These are phyloP conservation scores for Dromaius novaehollandiae DNA, from an alignment of 2,113 vertebrate genomes.

Conservation along the genomic window DNA sequence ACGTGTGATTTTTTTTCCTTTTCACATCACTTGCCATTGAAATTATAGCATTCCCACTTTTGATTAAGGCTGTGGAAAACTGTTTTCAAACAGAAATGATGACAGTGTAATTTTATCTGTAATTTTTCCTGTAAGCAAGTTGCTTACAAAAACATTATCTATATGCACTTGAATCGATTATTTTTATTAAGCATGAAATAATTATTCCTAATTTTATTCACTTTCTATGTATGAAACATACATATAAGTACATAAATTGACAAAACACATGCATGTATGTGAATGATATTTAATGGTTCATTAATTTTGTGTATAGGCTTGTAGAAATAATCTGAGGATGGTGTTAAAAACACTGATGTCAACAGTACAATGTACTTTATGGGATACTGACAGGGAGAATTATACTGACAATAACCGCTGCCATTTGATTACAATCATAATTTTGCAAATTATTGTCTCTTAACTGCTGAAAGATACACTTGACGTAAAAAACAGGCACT, in stretches of 20 bases:
- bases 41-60: conserved; percentile 32
- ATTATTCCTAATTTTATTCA: neutral
- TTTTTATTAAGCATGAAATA: neutral
- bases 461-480: neutral
- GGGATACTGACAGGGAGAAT: neutral
- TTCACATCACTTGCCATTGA: conserved; percentile 14
- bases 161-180: neutral
- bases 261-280: neutral
- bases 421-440: neutral
- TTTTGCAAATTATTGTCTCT: neutral
- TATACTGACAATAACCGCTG: neutral
- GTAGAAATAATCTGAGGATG: neutral
- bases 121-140: neutral
- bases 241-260: neutral
- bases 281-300: neutral
- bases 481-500: neutral
- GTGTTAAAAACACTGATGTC: neutral
- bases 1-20: conserved; percentile 43
- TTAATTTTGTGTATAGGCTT: neutral
- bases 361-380: neutral
- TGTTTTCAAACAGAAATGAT: neutral
- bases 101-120: neutral
- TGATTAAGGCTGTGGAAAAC: conserved; percentile 16
- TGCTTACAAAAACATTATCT: neutral
- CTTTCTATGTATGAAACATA: neutral